Conservation (phyloP, 2,888 invertebrate species). For the Cremastinae sp. region DNA sequence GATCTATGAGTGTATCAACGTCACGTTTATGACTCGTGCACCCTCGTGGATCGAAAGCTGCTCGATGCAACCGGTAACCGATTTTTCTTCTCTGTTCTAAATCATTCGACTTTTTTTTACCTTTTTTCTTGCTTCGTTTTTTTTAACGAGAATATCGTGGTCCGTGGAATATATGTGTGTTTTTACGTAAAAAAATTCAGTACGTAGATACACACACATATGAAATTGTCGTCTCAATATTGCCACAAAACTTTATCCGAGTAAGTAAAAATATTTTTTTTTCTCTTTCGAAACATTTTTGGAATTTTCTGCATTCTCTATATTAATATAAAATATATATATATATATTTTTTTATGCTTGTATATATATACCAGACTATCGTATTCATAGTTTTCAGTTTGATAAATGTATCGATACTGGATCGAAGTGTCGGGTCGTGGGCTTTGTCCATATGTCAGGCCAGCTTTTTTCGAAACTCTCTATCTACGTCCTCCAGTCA, state of each 20-base stretch:
- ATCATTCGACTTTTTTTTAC: constrained; percentile 26
- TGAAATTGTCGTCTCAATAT: constrained; percentile 50
- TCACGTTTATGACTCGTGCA: constrained; percentile 41
- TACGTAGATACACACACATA: constrained; percentile 35
- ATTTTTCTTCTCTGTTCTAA: constrained; percentile 39
- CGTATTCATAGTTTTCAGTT: constrained; percentile 66
- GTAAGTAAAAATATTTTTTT: constrained; percentile 38
- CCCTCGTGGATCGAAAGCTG: constrained; percentile 32
- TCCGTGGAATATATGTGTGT: constrained; percentile 28
- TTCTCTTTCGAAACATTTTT: constrained; percentile 8
- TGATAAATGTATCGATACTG: constrained; percentile 48
- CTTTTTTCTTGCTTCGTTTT: constrained; percentile 44
- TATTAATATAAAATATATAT: constrained; percentile 64
- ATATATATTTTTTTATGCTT: constrained; percentile 64
- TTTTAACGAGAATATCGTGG: constrained; percentile 35
- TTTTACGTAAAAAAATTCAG: background rate
- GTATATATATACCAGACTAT: constrained; percentile 68
- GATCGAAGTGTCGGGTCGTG: constrained; percentile 70
- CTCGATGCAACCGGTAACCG: constrained; percentile 32
- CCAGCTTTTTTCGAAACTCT: constrained; percentile 68
- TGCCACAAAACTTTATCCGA: constrained; percentile 41
- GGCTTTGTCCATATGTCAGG: constrained; percentile 74
- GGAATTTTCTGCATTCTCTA: constrained; percentile 55
- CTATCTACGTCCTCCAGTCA: constrained; percentile 66
- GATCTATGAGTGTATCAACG: constrained; percentile 40